Conservation (phyloP, 1,140 invertebrate species). For the Leptinotarsa undecemlineata region DNA sequence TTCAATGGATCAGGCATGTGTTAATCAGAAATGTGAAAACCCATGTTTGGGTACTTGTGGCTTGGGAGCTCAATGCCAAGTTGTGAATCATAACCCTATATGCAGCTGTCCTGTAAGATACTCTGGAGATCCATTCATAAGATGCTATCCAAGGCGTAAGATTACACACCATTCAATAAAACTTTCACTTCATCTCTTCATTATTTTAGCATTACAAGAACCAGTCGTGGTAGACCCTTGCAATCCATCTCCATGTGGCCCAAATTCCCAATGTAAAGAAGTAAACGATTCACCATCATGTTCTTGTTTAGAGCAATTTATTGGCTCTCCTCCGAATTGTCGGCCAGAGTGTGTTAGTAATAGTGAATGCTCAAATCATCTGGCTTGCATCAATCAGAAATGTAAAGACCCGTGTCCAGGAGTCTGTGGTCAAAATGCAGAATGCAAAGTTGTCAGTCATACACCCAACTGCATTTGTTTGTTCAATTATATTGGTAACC, state of each 20-base stretch:
- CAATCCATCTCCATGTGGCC: constrained; percentile 70
- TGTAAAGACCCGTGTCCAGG: constrained; percentile 76
- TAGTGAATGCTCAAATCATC: constrained; percentile 72
- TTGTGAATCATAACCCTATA: constrained; percentile 68
- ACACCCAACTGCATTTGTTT: constrained; percentile 61
- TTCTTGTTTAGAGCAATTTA: constrained; percentile 70
- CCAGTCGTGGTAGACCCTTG: constrained; percentile 62
- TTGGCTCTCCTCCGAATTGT: constrained; percentile 76
- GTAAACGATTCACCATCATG: constrained; percentile 64
- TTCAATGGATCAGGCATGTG: constrained; percentile 71
- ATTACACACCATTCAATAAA: not conserved
- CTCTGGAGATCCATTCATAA: constrained; percentile 63
- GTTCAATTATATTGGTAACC: constrained; percentile 58
- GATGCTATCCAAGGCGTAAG: constrained; percentile 56
- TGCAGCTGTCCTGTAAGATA: constrained; percentile 59
- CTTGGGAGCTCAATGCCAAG: constrained; percentile 71
- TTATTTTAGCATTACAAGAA: constrained; percentile 51
- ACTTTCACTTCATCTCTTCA: constrained; percentile 17
- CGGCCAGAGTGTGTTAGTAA: constrained; percentile 78
- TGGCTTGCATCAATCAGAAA: constrained; percentile 77
- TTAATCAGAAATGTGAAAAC: constrained; percentile 74
- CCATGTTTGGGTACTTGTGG: constrained; percentile 78
- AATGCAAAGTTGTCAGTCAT: constrained; percentile 68
- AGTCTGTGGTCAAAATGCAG: constrained; percentile 68
- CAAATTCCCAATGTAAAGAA: constrained; percentile 73